Conservation (phyloP, 2,113 vertebrate genomes). For the Ahaetulla prasina region DNA sequence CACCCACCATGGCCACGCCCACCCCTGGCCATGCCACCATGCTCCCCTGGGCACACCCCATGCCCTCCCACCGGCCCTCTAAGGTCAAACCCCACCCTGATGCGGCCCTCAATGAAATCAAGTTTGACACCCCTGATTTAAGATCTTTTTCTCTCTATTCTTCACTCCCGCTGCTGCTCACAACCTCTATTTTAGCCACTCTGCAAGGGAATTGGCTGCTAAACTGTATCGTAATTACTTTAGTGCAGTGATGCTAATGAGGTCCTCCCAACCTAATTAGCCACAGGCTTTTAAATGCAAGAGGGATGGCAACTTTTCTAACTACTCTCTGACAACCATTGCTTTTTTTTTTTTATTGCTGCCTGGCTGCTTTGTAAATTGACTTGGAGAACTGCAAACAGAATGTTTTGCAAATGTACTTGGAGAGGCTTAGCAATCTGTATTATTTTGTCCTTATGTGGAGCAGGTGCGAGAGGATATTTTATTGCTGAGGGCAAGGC, state of each 20-base stretch:
- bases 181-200: background rate
- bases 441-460: background rate
- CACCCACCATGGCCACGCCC: too few relatives aligned
- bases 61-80: rapidly evolving
- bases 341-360: background rate
- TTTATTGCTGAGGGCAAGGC: background rate
- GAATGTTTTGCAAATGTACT: background rate
- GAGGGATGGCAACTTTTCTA: background rate
- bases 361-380: background rate
- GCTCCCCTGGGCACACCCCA: too few relatives aligned
- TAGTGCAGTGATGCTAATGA: background rate
- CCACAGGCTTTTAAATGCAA: background rate
- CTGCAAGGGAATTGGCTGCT: background rate
- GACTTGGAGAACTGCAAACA: background rate
- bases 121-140: too few relatives aligned
- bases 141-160: background rate
- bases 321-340: background rate
- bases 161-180: background rate
- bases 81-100: too few relatives aligned
- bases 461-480: background rate
- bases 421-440: background rate
- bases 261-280: background rate
- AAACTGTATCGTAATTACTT: background rate
- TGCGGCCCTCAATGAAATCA: too few relatives aligned
- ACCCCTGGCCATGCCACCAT: too few relatives aligned